Percentiles rank a stretch among this genome's conserved stretches.
phyloP scores from a whole-genome alignment of 2,797 vertebrate species.

The Gobionotothen gibberifrons region DNA sequence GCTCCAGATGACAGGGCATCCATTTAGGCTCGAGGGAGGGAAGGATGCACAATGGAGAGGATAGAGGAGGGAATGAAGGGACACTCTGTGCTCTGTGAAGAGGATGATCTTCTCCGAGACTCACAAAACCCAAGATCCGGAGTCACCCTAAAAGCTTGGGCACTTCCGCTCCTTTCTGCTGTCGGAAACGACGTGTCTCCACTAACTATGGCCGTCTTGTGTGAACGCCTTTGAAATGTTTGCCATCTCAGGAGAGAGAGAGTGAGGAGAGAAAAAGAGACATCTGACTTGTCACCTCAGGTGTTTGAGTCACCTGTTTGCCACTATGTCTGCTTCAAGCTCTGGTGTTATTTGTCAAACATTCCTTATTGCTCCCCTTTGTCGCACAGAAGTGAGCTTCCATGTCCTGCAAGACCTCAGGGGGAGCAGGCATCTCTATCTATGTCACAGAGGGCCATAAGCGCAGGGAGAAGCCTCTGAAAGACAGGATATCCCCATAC shows the following conservation, averaged over 20 bases:
- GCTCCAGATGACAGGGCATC: conserved; percentile 75
- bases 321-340: not conserved
- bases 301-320: conserved; percentile 19
- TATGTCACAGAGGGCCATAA: conserved; percentile 25
- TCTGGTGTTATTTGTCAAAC: conserved; percentile 2
- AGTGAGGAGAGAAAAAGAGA: conserved; percentile 28
- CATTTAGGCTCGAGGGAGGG: conserved; percentile 75
- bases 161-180: conserved; percentile 67
- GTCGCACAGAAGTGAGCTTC: not conserved
- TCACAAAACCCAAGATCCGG: conserved; percentile 79
- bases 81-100: conserved; percentile 76
- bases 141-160: conserved; percentile 64
- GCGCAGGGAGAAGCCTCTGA: conserved; percentile 63
- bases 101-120: conserved; percentile 71
- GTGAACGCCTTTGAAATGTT: conserved; percentile 71
- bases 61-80: conserved; percentile 82
- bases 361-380: not conserved
- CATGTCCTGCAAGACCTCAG: conserved; percentile 30
- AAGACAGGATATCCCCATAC: conserved; percentile 84
- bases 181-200: conserved; percentile 81
- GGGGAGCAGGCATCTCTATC: conserved; percentile 25
- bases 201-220: conserved; percentile 71
- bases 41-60: conserved; percentile 77
- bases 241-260: conserved; percentile 46
- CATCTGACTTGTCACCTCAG: conserved; percentile 2